Percentiles rank a stretch among this genome's conserved stretches.
These are phyloP conservation scores for Cryptomyrus ogoouensis DNA, from an alignment of 2,113 vertebrate species.

Conservation along the genomic window DNA sequence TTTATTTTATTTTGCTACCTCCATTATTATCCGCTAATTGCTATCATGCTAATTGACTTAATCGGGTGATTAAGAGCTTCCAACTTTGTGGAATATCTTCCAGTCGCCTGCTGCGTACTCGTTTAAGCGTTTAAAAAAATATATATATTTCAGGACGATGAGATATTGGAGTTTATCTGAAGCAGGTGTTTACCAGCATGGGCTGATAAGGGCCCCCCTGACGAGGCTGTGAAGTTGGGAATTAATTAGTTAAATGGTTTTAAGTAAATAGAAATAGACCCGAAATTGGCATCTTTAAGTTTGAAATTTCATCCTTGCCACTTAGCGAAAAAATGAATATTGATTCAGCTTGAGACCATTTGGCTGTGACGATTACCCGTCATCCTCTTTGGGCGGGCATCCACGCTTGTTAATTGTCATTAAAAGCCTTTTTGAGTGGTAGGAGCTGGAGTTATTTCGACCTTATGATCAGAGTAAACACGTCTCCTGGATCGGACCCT, in stretches of 20 bases:
- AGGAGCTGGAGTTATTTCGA: slow-evolving; percentile 63
- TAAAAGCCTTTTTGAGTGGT: slow-evolving; percentile 61
- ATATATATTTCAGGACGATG: neutral
- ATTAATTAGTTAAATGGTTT: slow-evolving; percentile 35
- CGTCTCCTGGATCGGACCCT: slow-evolving; percentile 51
- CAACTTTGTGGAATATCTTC: neutral
- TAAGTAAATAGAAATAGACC: slow-evolving; percentile 35
- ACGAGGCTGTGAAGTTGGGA: slow-evolving; percentile 19
- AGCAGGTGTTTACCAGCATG: neutral
- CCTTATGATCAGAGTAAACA: slow-evolving; percentile 65
- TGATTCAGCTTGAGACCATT: slow-evolving; percentile 49
- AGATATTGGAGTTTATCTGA: neutral
- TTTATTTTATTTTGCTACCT: neutral
- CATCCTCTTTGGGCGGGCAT: slow-evolving; percentile 48
- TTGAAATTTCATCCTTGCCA: slow-evolving; percentile 34
- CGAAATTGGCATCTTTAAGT: slow-evolving; percentile 29
- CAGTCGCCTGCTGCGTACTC: neutral
- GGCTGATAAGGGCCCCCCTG: neutral
- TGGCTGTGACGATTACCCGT: slow-evolving; percentile 57
- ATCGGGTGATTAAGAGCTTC: slow-evolving; percentile 9
- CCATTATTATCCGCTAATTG: neutral
- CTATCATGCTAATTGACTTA: neutral
- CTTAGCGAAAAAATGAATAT: slow-evolving; percentile 27
- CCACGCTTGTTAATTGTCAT: slow-evolving; percentile 64
- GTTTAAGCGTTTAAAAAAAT: neutral